Evolutionary conservation across 2,797 vertebrate species (phyloP).

Genomic region (Diplodus puntazzo): DNA sequence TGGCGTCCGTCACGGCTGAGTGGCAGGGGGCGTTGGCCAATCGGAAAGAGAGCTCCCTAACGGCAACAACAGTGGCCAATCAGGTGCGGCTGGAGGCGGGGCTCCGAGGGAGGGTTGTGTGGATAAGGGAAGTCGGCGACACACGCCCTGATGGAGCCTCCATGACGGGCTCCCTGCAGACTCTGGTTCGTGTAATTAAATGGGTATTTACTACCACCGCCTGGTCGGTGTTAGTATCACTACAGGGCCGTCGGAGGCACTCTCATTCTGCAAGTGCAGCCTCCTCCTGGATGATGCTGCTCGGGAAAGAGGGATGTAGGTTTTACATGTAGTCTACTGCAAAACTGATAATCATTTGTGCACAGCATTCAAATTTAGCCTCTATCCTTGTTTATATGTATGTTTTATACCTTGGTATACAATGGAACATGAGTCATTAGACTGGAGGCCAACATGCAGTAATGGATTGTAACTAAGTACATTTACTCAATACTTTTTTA

Average conservation of each 20-base stretch:
- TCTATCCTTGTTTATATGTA: background rate
- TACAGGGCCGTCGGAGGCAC: background rate
- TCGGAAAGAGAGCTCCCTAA: conserved; percentile 18
- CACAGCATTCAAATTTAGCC: background rate
- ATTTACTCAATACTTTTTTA: no score
- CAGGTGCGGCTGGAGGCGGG: conserved; percentile 36
- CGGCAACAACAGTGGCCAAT: conserved; percentile 42
- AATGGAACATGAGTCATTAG: background rate
- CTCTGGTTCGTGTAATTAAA: background rate
- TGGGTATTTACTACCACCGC: conserved; percentile 42
- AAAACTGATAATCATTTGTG: background rate
- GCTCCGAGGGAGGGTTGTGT: background rate
- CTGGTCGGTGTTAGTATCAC: conserved; percentile 40
- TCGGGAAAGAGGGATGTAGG: background rate
- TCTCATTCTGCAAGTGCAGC: background rate
- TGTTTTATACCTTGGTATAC: background rate
- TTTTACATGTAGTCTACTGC: background rate
- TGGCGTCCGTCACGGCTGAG: conserved; percentile 43
- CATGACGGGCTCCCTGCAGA: background rate
- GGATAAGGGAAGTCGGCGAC: background rate
- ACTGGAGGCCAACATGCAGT: no score
- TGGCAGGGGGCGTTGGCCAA: conserved; percentile 42
- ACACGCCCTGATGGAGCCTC: conserved; percentile 37
- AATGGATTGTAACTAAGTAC: no score
- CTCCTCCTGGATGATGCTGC: background rate